Percentiles rank a stretch among this genome's conserved stretches.
phyloP scores from a whole-genome alignment of 2,888 invertebrate genomes.

The Ischnura elegans region DNA sequence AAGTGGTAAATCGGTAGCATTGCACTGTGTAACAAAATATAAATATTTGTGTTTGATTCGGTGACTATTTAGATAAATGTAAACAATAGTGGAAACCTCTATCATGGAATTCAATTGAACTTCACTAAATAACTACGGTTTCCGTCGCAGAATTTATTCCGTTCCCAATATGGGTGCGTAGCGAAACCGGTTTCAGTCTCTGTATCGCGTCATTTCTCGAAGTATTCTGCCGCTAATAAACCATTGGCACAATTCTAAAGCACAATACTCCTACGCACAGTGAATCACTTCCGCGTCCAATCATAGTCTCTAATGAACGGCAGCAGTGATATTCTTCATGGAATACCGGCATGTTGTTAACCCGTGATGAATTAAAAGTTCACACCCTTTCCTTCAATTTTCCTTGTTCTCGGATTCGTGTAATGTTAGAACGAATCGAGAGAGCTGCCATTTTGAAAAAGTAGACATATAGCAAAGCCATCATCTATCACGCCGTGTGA shows the following conservation, averaged over 20 bases:
- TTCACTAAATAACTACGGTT: background rate
- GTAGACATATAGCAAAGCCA: background rate
- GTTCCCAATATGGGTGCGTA: background rate
- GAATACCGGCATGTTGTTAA: no score
- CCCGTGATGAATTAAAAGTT: background rate
- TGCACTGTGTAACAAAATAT: no score
- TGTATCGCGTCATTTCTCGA: background rate
- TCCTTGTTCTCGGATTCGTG: background rate
- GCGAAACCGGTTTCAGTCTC: constrained; percentile 14
- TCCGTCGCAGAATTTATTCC: background rate
- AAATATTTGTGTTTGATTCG: background rate
- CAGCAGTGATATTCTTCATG: background rate
- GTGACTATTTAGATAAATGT: background rate
- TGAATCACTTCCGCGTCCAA: background rate
- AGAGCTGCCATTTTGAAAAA: background rate
- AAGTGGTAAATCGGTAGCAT: no score
- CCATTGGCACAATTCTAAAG: background rate
- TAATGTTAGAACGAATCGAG: background rate
- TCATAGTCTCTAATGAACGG: background rate
- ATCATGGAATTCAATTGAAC: background rate
- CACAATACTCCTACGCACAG: background rate
- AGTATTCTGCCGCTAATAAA: background rate
- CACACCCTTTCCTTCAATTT: background rate
- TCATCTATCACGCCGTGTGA: background rate
- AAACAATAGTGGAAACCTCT: background rate